Evolutionary conservation across 2,888 invertebrate species (phyloP).

Genomic region (Thalpophila matura): DNA sequence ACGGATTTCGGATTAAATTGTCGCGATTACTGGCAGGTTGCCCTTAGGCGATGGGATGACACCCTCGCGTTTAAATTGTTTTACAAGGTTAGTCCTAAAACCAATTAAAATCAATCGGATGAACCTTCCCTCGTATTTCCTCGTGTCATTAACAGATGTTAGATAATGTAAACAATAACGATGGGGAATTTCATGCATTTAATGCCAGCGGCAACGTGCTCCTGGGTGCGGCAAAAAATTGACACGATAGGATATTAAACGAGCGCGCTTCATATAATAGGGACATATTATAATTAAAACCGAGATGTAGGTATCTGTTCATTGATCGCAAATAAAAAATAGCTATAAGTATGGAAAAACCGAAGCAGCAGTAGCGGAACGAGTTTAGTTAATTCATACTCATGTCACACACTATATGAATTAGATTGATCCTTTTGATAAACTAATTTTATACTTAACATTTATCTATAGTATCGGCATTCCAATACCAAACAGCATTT

Average conservation of each 20-base stretch:
- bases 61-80: slow-evolving; percentile 70
- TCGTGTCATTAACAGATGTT: slow-evolving; percentile 69
- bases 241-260: slow-evolving; percentile 1
- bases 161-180: slow-evolving; percentile 75
- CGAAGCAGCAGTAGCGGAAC: slow-evolving; percentile 36
- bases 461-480: background rate
- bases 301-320: slow-evolving; percentile 24
- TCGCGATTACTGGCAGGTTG: slow-evolving; percentile 56
- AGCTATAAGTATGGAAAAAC: slow-evolving; percentile 23
- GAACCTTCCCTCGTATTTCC: slow-evolving; percentile 67
- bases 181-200: slow-evolving; percentile 53
- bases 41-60: slow-evolving; percentile 56
- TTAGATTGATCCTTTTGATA: slow-evolving; percentile 20
- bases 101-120: slow-evolving; percentile 82
- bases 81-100: slow-evolving; percentile 76
- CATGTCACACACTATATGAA: slow-evolving; percentile 18
- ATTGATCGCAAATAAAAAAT: slow-evolving; percentile 34
- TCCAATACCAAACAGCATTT: background rate
- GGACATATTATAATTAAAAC: slow-evolving; percentile 43
- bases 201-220: slow-evolving; percentile 10
- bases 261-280: slow-evolving; percentile 15
- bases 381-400: slow-evolving; percentile 30
- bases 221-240: slow-evolving; percentile 19
- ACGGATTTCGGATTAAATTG: slow-evolving; percentile 61
- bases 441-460: background rate